phyloP scores from a whole-genome alignment of 2,888 invertebrate genomes.

The Adela reaumurella region DNA sequence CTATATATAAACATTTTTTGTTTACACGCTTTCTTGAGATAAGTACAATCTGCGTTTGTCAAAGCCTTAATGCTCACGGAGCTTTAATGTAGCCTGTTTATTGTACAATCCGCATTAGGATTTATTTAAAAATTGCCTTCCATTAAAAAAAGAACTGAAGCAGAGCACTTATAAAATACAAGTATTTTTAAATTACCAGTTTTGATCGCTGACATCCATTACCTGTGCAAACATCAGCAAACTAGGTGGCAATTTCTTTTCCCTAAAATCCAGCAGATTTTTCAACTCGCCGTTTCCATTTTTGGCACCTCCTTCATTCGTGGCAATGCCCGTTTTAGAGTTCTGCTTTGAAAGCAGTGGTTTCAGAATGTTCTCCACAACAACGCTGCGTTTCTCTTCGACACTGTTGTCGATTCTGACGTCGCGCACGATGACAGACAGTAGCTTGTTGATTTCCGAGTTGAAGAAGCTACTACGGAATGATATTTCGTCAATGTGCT shows the following conservation, averaged over 20 bases:
- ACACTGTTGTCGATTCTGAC: slow-evolving; percentile 79
- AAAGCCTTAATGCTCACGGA: no score
- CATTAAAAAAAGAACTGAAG: no score
- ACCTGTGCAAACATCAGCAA: slow-evolving; percentile 83
- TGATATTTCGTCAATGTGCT: slow-evolving; percentile 84
- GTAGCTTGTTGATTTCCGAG: slow-evolving; percentile 80
- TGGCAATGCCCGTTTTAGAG: slow-evolving; percentile 23
- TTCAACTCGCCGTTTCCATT: slow-evolving; percentile 17
- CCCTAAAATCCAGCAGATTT: slow-evolving; percentile 62
- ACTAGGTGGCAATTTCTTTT: slow-evolving; percentile 73
- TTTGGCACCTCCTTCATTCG: slow-evolving; percentile 18
- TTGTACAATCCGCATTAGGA: no score
- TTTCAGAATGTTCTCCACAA: slow-evolving; percentile 45
- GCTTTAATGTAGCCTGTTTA: no score
- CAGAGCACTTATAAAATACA: no score
- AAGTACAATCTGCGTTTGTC: no score
- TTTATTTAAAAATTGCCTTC: no score
- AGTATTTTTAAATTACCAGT: no score
- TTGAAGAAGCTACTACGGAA: slow-evolving; percentile 85
- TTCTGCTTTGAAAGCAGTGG: slow-evolving; percentile 47
- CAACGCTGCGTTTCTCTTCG: slow-evolving; percentile 37
- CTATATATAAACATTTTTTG: no score
- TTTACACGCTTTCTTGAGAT: no score
- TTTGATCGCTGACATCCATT: no score
- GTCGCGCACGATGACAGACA: slow-evolving; percentile 78